These are phyloP conservation scores for Bombus pascuorum DNA, from an alignment of 1,140 invertebrate genomes.

Conservation along the genomic window DNA sequence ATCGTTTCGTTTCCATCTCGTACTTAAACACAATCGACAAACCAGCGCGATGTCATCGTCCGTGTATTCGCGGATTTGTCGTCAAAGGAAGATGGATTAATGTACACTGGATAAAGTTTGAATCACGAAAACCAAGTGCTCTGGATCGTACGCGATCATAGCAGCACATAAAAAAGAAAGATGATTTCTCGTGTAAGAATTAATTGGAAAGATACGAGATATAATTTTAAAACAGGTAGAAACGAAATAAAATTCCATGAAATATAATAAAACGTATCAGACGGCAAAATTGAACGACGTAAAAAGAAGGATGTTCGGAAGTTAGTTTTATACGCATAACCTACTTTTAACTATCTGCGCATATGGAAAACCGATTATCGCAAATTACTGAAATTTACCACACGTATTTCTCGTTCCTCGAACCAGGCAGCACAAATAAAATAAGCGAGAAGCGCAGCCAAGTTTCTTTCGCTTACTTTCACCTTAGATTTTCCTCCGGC, in stretches of 20 bases:
- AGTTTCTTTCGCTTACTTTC: slow-evolving; percentile 3
- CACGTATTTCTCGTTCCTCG: neutral
- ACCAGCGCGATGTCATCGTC: neutral
- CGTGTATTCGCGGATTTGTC: too few species aligned
- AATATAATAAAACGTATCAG: neutral
- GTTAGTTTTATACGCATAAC: neutral
- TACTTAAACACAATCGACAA: neutral
- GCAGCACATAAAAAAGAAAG: too few species aligned
- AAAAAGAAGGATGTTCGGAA: neutral
- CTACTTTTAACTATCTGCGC: too few species aligned
- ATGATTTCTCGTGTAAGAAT: neutral
- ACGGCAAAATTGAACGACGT: neutral
- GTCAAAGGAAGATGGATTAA: neutral
- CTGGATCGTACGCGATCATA: too few species aligned
- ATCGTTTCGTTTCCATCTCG: slow-evolving; percentile 8
- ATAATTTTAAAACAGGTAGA: neutral
- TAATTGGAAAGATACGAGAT: neutral
- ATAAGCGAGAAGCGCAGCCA: neutral
- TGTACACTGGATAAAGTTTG: neutral
- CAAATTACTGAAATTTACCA: too few species aligned
- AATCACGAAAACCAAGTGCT: neutral
- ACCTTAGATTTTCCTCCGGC: neutral
- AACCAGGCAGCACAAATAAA: too few species aligned
- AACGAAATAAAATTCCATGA: neutral
- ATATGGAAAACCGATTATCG: too few species aligned